A percentile compares a stretch with the other conserved stretches of the same genome.
These are phyloP conservation scores for Drosophila rufa DNA, from an alignment of 1,140 invertebrate genomes.

Conservation along the genomic window DNA sequence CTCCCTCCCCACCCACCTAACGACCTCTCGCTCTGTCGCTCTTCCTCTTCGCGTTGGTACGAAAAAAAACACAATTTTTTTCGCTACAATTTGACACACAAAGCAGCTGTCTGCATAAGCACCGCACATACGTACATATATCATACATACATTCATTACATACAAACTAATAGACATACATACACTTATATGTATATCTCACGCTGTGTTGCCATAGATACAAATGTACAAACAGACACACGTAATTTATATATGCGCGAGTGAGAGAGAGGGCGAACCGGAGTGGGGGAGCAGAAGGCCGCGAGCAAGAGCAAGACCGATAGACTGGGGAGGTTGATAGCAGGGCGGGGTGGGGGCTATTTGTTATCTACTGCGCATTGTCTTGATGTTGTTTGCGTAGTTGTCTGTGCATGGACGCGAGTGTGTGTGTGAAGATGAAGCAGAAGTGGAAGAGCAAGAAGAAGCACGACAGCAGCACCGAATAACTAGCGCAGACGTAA, in stretches of 20 bases:
- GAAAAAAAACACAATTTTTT: constrained; percentile 47
- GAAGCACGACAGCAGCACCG: constrained; percentile 53
- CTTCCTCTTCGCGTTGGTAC: constrained; percentile 38
- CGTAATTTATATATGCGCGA: constrained; percentile 32
- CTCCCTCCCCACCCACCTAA: constrained; percentile 7
- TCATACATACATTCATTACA: constrained; percentile 19
- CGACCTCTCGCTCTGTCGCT: constrained; percentile 16
- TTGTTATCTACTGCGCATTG: constrained; percentile 82
- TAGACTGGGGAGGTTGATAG: constrained; percentile 15
- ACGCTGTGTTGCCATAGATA: constrained; percentile 77
- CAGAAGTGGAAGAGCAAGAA: constrained; percentile 64
- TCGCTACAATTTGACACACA: constrained; percentile 67
- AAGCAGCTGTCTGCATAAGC: constrained; percentile 65
- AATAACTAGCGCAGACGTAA: constrained; percentile 78
- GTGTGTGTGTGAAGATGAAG: constrained; percentile 61
- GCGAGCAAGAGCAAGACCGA: constrained; percentile 23
- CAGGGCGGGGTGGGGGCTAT: constrained; percentile 31
- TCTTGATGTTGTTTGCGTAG: constrained; percentile 80
- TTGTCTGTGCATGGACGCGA: constrained; percentile 56
- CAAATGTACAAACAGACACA: constrained; percentile 37
- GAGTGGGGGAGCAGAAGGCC: constrained; percentile 19
- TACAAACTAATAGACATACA: constrained; percentile 4
- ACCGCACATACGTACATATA: constrained; percentile 31
- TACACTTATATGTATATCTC: constrained; percentile 62
- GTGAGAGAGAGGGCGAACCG: constrained; percentile 1